A percentile compares a stretch with the other conserved stretches of the same genome.
These are phyloP conservation scores for Geotrypetes seraphini DNA, from an alignment of 2,797 vertebrate genomes.

Conservation along the genomic window DNA sequence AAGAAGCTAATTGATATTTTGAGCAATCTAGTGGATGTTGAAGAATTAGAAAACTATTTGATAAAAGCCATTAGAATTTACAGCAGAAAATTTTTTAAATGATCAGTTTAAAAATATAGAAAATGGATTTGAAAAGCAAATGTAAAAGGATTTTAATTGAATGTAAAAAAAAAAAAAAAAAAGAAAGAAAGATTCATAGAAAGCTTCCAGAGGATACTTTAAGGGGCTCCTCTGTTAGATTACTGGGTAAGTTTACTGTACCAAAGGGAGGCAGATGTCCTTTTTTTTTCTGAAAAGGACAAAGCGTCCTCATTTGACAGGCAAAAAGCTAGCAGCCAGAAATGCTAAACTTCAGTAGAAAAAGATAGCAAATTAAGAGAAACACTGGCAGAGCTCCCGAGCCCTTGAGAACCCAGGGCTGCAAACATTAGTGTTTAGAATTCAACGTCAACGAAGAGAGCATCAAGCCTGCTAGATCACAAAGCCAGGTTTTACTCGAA, in stretches of 20 bases:
- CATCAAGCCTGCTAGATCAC: too few species aligned
- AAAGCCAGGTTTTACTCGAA: background rate
- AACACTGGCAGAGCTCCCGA: background rate
- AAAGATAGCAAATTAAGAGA: slow-evolving; percentile 13
- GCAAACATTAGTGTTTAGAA: background rate
- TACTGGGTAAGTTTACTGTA: too few species aligned
- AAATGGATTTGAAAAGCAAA: background rate
- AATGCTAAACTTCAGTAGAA: slow-evolving; percentile 30
- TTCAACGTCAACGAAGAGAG: too few species aligned
- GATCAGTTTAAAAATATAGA: too few species aligned
- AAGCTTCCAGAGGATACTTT: too few species aligned
- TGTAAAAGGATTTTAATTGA: background rate
- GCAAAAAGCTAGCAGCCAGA: slow-evolving; percentile 35
- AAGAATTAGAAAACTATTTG: too few species aligned
- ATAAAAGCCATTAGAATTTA: too few species aligned
- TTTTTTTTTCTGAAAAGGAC: background rate
- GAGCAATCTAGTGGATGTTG: too few species aligned
- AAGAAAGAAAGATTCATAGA: slow-evolving; percentile 11
- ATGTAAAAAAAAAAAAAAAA: background rate
- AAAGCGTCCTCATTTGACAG: slow-evolving; percentile 14
- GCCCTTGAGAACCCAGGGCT: background rate
- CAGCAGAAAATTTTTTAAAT: too few species aligned
- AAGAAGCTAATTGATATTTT: too few species aligned
- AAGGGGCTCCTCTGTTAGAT: too few species aligned
- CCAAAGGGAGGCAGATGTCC: background rate